phyloP scores from a whole-genome alignment of 2,888 invertebrate genomes.

The Tridacna gigas region DNA sequence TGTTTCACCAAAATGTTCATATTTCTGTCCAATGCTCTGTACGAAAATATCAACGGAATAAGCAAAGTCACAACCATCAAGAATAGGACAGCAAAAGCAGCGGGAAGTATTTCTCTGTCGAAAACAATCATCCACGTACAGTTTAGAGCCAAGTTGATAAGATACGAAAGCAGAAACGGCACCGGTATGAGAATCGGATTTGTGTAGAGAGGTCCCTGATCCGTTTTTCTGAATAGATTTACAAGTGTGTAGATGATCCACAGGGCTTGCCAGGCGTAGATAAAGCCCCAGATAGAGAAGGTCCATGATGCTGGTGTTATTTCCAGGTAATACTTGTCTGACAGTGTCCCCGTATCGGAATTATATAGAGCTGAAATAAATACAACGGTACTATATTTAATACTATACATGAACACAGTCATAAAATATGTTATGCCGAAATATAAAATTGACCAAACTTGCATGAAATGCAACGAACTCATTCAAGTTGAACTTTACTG shows the following conservation, averaged over 20 bases:
- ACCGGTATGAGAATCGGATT: slow-evolving; percentile 74
- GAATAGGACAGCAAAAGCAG: slow-evolving; percentile 67
- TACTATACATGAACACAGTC: not conserved
- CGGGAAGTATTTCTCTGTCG: slow-evolving; percentile 75
- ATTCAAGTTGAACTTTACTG: no score
- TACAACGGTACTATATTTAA: not conserved
- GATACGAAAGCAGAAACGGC: slow-evolving; percentile 70
- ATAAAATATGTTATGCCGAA: not conserved
- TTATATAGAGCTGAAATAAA: slow-evolving; percentile 69
- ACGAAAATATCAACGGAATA: slow-evolving; percentile 73
- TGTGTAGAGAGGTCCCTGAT: slow-evolving; percentile 72
- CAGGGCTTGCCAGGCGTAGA: slow-evolving; percentile 77
- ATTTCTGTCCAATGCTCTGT: slow-evolving; percentile 69
- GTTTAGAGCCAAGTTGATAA: slow-evolving; percentile 71
- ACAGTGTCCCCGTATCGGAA: slow-evolving; percentile 69
- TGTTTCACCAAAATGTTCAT: slow-evolving; percentile 67
- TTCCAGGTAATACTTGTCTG: slow-evolving; percentile 72
- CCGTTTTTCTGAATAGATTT: slow-evolving; percentile 73
- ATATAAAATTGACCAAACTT: not conserved
- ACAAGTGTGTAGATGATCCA: slow-evolving; percentile 77
- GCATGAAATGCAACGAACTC: not conserved
- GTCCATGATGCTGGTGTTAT: slow-evolving; percentile 78
- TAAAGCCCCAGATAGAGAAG: slow-evolving; percentile 74
- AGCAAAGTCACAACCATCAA: slow-evolving; percentile 71
- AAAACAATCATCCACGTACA: slow-evolving; percentile 80